These are phyloP conservation scores for Zosterops japonicus DNA, from an alignment of 2,113 vertebrate genomes.

Conservation along the genomic window DNA sequence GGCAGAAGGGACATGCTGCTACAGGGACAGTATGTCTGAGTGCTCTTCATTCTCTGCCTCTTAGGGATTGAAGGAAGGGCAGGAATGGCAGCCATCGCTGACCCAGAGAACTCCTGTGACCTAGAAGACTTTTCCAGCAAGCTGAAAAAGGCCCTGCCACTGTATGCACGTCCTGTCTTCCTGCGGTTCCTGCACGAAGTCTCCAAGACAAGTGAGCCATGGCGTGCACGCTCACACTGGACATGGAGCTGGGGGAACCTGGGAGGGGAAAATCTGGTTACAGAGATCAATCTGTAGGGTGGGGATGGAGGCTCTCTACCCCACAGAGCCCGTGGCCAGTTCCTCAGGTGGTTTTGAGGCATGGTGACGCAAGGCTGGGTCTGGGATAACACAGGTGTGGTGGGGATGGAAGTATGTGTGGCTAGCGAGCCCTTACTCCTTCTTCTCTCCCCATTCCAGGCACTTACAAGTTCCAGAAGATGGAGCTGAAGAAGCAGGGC, in stretches of 20 bases:
- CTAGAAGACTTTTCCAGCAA: constrained; percentile 82
- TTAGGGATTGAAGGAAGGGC: constrained; percentile 93
- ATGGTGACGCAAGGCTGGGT: not conserved
- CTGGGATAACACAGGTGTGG: fast-evolving
- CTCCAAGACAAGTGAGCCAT: constrained; percentile 86
- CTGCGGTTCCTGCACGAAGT: constrained; percentile 88
- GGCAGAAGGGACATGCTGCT: not conserved
- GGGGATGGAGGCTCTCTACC: not conserved
- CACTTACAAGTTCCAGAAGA: constrained; percentile 97
- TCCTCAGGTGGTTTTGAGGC: not conserved
- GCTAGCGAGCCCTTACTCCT: not conserved
- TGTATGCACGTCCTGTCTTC: constrained; percentile 89
- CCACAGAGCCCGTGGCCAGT: not conserved
- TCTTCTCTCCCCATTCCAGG: constrained; percentile 66
- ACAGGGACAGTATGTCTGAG: not conserved
- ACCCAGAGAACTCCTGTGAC: constrained; percentile 77
- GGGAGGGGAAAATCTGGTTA: not conserved
- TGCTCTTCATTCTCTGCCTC: not conserved
- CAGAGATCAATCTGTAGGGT: not conserved
- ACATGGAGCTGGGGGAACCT: not conserved
- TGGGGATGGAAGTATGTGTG: not conserved
- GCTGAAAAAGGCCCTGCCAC: constrained; percentile 87
- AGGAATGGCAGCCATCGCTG: constrained; percentile 94
- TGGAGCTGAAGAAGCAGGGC: constrained; percentile 86
- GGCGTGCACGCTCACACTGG: fast-evolving